Base-by-base conservation (phyloP, 2,113 vertebrate genomes). In the Poeciliopsis turrubarensis region DNA sequence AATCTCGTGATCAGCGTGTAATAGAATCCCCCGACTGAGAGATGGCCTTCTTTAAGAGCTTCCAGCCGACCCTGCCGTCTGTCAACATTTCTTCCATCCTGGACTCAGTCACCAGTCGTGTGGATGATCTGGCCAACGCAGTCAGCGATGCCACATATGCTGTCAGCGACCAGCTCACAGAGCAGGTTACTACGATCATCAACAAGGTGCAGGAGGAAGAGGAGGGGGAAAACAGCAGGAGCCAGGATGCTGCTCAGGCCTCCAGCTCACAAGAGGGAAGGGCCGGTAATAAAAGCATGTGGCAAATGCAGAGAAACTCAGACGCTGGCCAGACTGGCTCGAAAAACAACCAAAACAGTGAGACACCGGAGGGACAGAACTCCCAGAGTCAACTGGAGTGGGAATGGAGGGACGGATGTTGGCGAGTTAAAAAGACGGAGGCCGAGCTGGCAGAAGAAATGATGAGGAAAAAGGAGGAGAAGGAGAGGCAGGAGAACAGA, bases 11-110 rank as follows among this genome's bases (percentile, higher is more conserved):
- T 71, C 78, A 29, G 74, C n/a, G 81, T 65, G 72, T 15, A 73
- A 79, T 72, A 10, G 67, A 71, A 66, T 32, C 79, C 73, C 80
- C 51, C 25, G 41, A 61, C 75, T 51, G 80, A 78, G 76, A 74
- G 70, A 99, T 99, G 98, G 95, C 97, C 0, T 98, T 99, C 95
- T 97, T 99, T 90, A 97, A 94, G 90, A 97, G 82, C 87, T 95
- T 99, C 79, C 96, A 97, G 62, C 95, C 95, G 85, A 97, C 89
- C 89, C 93, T 99, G 61, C 97, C 97, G 4, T 97, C 97, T 0
- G 88, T 99, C 91, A 97, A 91, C 89, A 93, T 93, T 79, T 87
- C 97, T 75, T 97, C 97, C 66, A 87, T 99, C 80, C 87, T 98
- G 60, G 95, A 96, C 89, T 92, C 96, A 0, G 93, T 99, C 81